phyloP scores from a whole-genome alignment of 2,888 invertebrate genomes.

The Lypha dubia region DNA sequence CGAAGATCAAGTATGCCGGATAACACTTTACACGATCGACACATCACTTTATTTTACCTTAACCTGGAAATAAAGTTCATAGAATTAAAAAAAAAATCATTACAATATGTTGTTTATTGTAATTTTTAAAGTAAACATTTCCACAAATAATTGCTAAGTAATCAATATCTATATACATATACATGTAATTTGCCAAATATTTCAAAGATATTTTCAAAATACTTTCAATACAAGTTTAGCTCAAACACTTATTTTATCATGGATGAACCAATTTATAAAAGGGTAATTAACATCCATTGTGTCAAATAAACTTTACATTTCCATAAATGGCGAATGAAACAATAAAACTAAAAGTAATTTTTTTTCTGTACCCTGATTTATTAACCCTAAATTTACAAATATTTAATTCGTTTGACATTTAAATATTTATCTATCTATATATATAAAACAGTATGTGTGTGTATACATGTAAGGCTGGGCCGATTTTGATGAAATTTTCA shows the following conservation, averaged over 20 bases:
- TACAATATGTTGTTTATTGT: background rate
- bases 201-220: too few species aligned
- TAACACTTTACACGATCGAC: background rate
- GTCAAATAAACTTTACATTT: too few species aligned
- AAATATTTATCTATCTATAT: background rate
- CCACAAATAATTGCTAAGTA: background rate
- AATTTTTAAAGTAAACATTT: background rate
- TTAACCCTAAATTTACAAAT: background rate
- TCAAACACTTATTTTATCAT: conserved; percentile 6
- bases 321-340: background rate
- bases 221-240: background rate
- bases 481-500: too few species aligned
- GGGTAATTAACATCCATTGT: too few species aligned
- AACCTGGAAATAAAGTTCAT: background rate
- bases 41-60: background rate
- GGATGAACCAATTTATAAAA: background rate
- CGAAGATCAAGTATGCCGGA: background rate
- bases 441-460: too few species aligned
- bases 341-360: background rate
- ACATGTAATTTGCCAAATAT: background rate
- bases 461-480: too few species aligned
- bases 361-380: background rate
- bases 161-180: too few species aligned
- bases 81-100: background rate
- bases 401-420: background rate